These are phyloP conservation scores for Ameiurus melas DNA, from an alignment of 2,113 vertebrate genomes.

Conservation along the genomic window DNA sequence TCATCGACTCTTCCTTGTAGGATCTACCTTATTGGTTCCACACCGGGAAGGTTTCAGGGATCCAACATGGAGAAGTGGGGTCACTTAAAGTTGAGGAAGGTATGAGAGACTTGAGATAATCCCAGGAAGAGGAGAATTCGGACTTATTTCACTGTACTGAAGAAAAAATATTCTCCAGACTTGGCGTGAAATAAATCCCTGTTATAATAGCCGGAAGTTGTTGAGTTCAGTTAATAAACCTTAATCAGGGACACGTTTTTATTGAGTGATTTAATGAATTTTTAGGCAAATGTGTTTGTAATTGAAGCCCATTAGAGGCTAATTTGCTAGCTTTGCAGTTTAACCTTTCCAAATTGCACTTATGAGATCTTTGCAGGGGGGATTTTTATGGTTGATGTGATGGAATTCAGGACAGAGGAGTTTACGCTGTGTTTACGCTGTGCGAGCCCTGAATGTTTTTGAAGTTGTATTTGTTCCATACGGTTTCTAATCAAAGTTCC, in stretches of 20 bases:
- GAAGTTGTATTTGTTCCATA: neutral
- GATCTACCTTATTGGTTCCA: conserved; percentile 90
- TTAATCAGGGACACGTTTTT: neutral
- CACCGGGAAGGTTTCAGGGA: conserved; percentile 88
- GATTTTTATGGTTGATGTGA: neutral
- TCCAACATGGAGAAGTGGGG: conserved; percentile 92
- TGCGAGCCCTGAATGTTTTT: neutral
- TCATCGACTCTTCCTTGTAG: conserved; percentile 60
- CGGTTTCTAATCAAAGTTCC: neutral
- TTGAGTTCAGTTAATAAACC: neutral
- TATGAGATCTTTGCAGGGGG: neutral
- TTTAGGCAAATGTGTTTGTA: neutral
- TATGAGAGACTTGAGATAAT: conserved; percentile 53
- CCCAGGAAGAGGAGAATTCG: neutral
- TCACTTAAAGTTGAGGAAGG: conserved; percentile 92
- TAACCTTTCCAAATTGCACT: neutral
- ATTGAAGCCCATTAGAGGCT: neutral
- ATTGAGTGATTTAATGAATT: neutral
- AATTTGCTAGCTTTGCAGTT: neutral
- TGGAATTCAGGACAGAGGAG: neutral
- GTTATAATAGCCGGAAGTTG: neutral
- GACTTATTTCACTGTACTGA: neutral
- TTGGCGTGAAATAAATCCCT: no score
- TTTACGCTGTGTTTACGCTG: neutral
- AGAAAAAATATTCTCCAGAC: no score